These are phyloP conservation scores for Theristicus caerulescens DNA, from an alignment of 2,113 vertebrate genomes.

Conservation along the genomic window DNA sequence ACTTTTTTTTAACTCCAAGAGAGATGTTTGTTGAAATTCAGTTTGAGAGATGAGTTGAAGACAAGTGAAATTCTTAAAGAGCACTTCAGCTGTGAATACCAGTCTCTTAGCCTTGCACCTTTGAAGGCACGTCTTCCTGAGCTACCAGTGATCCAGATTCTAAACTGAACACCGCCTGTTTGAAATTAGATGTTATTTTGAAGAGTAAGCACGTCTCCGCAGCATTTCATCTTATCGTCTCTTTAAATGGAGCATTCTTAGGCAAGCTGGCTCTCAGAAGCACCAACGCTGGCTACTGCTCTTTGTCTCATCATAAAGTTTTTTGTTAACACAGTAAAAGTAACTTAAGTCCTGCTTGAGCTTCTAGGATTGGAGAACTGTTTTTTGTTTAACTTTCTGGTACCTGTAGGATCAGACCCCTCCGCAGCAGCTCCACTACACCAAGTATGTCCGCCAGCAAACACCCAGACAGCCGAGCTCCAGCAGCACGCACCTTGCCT, in stretches of 20 bases:
- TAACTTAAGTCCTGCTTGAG: background rate
- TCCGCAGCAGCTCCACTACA: background rate
- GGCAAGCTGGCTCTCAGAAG: background rate
- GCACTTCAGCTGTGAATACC: background rate
- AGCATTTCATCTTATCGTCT: background rate
- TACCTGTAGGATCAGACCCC: background rate
- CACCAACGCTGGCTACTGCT: background rate
- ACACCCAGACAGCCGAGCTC: background rate
- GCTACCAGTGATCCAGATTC: background rate
- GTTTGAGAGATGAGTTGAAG: background rate
- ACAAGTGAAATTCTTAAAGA: background rate
- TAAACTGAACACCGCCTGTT: background rate
- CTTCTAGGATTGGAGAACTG: background rate
- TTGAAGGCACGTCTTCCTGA: background rate
- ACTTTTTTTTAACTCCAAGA: background rate
- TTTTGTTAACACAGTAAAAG: background rate
- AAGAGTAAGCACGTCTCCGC: background rate
- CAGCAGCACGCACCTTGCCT: background rate
- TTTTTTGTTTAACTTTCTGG: fast-evolving
- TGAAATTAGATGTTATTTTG: background rate
- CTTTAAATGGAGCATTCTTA: background rate
- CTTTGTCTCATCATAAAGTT: background rate
- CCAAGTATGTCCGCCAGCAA: background rate
- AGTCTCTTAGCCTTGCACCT: background rate
- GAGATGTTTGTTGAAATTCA: background rate